Conservation (phyloP, 2,888 invertebrate genomes). For the Ectemnius cavifrons region DNA sequence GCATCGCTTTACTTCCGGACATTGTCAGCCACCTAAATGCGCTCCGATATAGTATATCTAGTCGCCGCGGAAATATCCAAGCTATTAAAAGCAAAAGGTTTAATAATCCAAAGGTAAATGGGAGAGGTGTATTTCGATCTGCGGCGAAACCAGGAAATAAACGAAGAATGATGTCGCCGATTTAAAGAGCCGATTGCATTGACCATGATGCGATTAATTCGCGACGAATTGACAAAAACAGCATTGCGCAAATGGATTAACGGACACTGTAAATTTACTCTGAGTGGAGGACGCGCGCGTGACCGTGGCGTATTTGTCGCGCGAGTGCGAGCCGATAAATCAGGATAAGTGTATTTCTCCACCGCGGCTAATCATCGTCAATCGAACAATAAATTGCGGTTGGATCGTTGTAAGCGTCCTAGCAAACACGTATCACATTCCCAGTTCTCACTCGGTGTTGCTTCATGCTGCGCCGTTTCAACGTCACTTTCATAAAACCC, state of each 20-base stretch:
- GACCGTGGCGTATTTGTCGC: conserved; percentile 16
- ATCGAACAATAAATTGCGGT: conserved; percentile 46
- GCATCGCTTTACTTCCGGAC: too few species aligned
- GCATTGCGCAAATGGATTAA: conserved; percentile 17
- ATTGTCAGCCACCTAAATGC: neutral
- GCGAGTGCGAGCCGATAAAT: conserved; percentile 28
- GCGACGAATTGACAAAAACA: conserved; percentile 25
- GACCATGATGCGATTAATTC: neutral
- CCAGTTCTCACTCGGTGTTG: neutral
- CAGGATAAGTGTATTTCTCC: conserved; percentile 41
- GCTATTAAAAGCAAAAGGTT: neutral
- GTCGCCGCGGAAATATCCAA: neutral
- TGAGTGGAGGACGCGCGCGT: neutral
- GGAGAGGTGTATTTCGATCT: conserved; percentile 6
- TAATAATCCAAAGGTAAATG: neutral
- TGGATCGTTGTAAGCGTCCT: neutral
- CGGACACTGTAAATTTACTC: conserved; percentile 18
- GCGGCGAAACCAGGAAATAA: neutral
- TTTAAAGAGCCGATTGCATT: conserved; percentile 14
- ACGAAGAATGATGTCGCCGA: conserved; percentile 12
- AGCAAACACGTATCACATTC: conserved; percentile 39
- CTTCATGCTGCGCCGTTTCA: too few species aligned
- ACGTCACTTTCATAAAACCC: too few species aligned
- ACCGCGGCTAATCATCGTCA: conserved; percentile 39
- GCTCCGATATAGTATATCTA: neutral